These are phyloP conservation scores for Acrossocheilus wenchowensis DNA, from an alignment of 2,797 vertebrate genomes.

Conservation along the genomic window DNA sequence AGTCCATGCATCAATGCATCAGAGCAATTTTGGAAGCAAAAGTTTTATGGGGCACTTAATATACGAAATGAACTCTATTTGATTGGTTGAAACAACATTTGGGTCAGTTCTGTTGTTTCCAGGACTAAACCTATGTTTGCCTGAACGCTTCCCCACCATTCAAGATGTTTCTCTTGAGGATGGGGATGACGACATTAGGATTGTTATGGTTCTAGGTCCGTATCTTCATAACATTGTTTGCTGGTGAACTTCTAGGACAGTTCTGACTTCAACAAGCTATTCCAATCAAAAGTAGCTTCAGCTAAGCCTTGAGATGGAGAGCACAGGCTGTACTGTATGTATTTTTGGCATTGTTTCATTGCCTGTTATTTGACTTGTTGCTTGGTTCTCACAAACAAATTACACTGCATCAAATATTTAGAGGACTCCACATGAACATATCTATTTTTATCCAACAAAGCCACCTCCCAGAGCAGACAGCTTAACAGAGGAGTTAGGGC, in stretches of 20 bases:
- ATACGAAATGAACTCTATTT: neutral
- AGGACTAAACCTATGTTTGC: neutral
- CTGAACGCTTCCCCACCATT: neutral
- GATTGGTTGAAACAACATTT: neutral
- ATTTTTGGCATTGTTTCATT: constrained; percentile 37
- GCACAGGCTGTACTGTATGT: neutral
- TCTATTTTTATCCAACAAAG: constrained; percentile 55
- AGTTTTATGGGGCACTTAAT: neutral
- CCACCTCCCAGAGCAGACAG: constrained; percentile 43
- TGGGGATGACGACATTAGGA: neutral
- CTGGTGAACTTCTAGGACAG: constrained; percentile 18
- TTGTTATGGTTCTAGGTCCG: neutral
- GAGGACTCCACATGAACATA: constrained; percentile 20
- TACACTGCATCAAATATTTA: constrained; percentile 53
- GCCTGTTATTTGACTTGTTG: constrained; percentile 42
- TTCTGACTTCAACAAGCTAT: neutral
- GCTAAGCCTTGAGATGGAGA: neutral
- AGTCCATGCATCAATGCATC: neutral
- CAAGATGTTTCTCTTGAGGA: neutral
- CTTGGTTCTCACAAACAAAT: constrained; percentile 46
- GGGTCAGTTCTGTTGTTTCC: neutral
- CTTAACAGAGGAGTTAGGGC: constrained; percentile 19
- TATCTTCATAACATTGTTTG: neutral
- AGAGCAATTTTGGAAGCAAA: neutral
- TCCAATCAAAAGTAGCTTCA: constrained; percentile 6